A percentile compares a stretch with the other conserved stretches of the same genome.
Evolutionary conservation across 2,797 vertebrate species (phyloP).

Genomic region (Cossypha polioptera): DNA sequence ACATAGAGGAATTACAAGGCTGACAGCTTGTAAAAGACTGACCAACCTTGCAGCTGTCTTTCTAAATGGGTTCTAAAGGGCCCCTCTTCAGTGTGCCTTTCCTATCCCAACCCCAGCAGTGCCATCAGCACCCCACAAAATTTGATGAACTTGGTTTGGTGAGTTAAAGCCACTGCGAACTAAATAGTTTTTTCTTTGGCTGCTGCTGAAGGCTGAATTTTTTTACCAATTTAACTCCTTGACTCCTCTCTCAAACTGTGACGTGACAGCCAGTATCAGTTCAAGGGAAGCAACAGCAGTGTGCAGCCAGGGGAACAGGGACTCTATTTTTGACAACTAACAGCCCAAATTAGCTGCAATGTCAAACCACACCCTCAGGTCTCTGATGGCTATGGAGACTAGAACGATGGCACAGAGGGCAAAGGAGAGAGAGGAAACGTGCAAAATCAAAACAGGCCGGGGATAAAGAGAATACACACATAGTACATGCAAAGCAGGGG

Average conservation of each 20-base stretch:
- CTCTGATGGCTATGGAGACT: neutral
- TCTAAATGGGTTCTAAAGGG: neutral
- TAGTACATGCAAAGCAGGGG: constrained; percentile 38
- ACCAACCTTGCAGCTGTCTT: neutral
- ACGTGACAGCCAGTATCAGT: neutral
- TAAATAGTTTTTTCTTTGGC: neutral
- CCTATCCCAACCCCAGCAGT: neutral
- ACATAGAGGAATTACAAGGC: neutral
- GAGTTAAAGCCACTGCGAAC: neutral
- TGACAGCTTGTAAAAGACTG: too few species aligned
- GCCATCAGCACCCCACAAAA: neutral
- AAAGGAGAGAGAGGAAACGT: constrained; percentile 42
- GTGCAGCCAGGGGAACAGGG: neutral
- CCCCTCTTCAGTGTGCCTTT: neutral
- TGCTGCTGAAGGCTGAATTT: neutral
- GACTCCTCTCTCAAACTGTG: neutral
- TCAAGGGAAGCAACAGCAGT: neutral
- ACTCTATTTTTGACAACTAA: neutral
- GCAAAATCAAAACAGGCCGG: constrained; percentile 22
- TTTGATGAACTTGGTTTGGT: neutral
- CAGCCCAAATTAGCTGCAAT: neutral
- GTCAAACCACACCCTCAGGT: neutral
- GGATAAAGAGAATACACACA: constrained; percentile 16
- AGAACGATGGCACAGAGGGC: neutral
- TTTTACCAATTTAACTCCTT: neutral